Evolutionary conservation across 2,797 vertebrate genomes (phyloP), one percentile per base, ranked within the genome.

Genomic region (Pseudochaenichthys georgianus): DNA sequence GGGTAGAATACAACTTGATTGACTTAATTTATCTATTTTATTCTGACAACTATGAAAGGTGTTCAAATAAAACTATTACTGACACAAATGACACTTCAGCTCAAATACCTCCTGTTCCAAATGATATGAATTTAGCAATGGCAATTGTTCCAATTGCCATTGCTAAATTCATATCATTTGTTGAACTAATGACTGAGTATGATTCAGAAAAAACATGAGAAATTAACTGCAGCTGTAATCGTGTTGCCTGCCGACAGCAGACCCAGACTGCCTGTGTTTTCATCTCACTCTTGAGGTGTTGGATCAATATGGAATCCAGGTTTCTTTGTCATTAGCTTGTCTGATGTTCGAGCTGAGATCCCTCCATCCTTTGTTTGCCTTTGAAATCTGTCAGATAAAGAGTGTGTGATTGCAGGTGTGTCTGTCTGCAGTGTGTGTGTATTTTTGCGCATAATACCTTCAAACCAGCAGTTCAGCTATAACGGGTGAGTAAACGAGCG

Each of bases 291-390:
- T 77, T 75, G 70, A 91, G 87, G 85, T 82, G 89, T 78, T 77
- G 78, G 86, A 93, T 93, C 90, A 92, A 95, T 94, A 91, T 66
- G 60, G 81, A 88, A 89, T 90, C 82, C 82, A 76, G 83, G 76
- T 87, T 90, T 41, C 70, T 87, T 75, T 90, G 70, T 88, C 88
- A 87, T 92, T 90, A 90, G 90, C 83, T 84, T 80, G 87, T 78
- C 81, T 88, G 79, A 84, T 61, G 74, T 68, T 83, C 75, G 48
- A 82, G 75, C 74, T 80, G 63, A 80, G 71, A 82, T 73, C 66
- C 82, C 81, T 83, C 48, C 19, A 84, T 80, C 65, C 80, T 64
- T 52, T 2, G 9, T 66, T 76, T 81, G 72, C 41, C 64, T 59
- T 61, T 74, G 48, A 70, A 80, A 77, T 75, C 81, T 70, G 64